phyloP scores from a whole-genome alignment of 2,797 vertebrate species.

The Sebastes oblongus region DNA sequence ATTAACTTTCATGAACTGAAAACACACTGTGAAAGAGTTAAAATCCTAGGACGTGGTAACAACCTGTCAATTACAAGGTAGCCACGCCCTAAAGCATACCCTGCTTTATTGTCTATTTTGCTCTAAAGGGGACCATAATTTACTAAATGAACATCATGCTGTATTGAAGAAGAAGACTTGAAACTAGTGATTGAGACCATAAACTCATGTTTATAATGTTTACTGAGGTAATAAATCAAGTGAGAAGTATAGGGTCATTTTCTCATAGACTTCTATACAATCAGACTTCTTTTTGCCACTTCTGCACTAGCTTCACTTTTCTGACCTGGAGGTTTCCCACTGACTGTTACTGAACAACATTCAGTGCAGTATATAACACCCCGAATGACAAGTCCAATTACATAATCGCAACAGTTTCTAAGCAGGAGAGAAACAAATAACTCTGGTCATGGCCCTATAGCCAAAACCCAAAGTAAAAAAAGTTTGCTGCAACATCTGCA shows the following conservation, averaged over 20 bases:
- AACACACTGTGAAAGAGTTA: too few relatives aligned
- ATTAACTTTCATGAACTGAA: too few relatives aligned
- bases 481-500: neutral
- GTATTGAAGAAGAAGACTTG: too few relatives aligned
- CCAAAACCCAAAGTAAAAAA: neutral
- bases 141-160: too few relatives aligned
- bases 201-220: neutral
- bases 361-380: neutral
- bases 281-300: neutral
- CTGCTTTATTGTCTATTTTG: fast-evolving
- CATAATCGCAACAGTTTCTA: neutral
- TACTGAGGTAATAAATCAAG: neutral
- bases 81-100: too few relatives aligned
- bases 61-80: too few relatives aligned
- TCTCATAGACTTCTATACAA: neutral
- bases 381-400: neutral
- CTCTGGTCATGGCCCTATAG: neutral
- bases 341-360: neutral
- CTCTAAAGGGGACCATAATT: too few relatives aligned
- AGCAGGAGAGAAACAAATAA: neutral
- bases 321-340: neutral
- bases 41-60: too few relatives aligned
- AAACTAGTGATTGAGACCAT: too few relatives aligned
- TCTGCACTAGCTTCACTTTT: neutral
- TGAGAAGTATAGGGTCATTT: neutral